Conservation (phyloP, 2,888 invertebrate species). For the Synergus laeviventris region DNA sequence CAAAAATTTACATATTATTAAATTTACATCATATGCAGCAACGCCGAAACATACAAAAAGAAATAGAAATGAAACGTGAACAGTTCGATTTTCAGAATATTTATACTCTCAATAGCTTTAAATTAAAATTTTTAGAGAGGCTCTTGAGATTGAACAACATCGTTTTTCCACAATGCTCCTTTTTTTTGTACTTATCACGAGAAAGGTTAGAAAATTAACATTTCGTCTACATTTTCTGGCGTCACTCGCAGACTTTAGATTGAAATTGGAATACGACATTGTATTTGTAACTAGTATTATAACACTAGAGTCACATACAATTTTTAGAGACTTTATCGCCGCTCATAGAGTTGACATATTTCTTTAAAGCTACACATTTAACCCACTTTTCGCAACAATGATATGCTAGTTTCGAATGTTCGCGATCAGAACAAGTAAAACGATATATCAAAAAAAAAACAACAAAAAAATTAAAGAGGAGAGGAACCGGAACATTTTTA, state of each 20-base stretch:
- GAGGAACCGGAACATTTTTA: background rate
- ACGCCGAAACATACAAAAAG: slow-evolving; percentile 14
- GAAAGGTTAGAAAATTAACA: slow-evolving; percentile 12
- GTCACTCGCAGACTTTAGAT: slow-evolving; percentile 32
- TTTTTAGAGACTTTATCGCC: background rate
- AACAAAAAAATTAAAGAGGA: background rate
- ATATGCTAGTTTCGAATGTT: slow-evolving; percentile 28
- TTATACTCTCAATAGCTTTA: slow-evolving; percentile 10
- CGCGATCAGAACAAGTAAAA: slow-evolving; percentile 19
- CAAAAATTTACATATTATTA: slow-evolving; percentile 4
- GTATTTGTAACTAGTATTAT: background rate
- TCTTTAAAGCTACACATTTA: slow-evolving; percentile 34
- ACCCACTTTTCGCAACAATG: slow-evolving; percentile 29
- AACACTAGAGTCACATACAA: slow-evolving; percentile 1
- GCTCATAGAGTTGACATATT: slow-evolving; percentile 17
- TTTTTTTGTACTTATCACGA: slow-evolving; percentile 17
- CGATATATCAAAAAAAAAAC: slow-evolving; percentile 6
- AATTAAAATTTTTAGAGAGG: slow-evolving; percentile 6
- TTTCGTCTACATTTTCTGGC: slow-evolving; percentile 27
- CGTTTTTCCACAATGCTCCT: background rate
- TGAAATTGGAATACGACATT: slow-evolving; percentile 22
- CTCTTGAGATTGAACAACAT: background rate
- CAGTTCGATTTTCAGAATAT: slow-evolving; percentile 4
- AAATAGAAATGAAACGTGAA: background rate
- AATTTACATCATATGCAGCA: background rate